Conservation (phyloP, 2,888 invertebrate species). For the Diadegma fenestrale region DNA sequence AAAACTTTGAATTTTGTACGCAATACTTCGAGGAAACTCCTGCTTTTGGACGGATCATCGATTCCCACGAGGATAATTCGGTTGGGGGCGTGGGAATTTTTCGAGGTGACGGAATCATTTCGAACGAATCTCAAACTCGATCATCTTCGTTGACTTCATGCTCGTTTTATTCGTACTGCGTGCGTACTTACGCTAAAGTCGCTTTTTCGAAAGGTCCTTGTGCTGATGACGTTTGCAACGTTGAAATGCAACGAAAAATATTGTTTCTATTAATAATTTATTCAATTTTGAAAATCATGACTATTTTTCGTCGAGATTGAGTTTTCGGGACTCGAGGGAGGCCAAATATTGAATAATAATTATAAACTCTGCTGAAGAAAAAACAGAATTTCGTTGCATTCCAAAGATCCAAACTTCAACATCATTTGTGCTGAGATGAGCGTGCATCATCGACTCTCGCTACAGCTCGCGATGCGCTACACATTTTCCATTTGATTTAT, state of each 20-base stretch:
- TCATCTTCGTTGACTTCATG: background rate
- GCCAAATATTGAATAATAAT: too few relatives aligned
- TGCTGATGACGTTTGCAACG: too few relatives aligned
- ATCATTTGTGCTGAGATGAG: conserved; percentile 44
- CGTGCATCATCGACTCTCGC: conserved; percentile 52
- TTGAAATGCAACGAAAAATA: too few relatives aligned
- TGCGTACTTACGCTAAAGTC: conserved; percentile 60
- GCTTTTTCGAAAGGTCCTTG: conserved; percentile 47
- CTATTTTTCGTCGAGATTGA: too few relatives aligned
- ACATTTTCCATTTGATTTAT: background rate
- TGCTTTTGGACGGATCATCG: background rate
- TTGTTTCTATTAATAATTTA: too few relatives aligned
- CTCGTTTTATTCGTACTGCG: background rate
- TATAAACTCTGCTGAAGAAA: too few relatives aligned
- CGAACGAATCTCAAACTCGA: background rate
- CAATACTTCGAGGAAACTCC: background rate
- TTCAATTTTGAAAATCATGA: too few relatives aligned
- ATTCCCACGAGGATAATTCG: background rate
- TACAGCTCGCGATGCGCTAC: conserved; percentile 12
- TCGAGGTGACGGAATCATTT: background rate
- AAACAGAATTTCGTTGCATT: too few relatives aligned
- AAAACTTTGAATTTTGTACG: background rate
- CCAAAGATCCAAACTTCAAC: too few relatives aligned
- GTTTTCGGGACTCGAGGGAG: too few relatives aligned
- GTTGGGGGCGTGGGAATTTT: background rate